Evolutionary conservation across 1,140 invertebrate species (phyloP).

Genomic region (Oreohelix idahoensis): DNA sequence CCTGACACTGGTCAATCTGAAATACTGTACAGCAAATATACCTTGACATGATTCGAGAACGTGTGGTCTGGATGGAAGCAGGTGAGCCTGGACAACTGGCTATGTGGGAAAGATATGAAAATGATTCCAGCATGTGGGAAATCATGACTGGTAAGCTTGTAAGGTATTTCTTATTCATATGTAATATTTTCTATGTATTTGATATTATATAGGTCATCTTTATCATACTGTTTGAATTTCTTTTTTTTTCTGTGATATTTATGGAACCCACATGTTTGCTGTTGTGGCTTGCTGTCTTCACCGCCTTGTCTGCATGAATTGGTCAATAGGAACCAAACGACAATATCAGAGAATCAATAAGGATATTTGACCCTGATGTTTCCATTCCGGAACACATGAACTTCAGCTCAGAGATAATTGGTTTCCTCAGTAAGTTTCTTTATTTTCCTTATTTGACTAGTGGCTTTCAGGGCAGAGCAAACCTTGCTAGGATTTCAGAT

Average conservation of each 20-base stretch:
- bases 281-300: background rate
- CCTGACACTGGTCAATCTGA: too few relatives aligned
- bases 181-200: background rate
- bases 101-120: slow-evolving; percentile 36
- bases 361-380: background rate
- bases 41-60: slow-evolving; percentile 41
- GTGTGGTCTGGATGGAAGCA: slow-evolving; percentile 38
- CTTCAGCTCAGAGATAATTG: background rate
- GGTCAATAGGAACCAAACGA: background rate
- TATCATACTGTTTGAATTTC: background rate
- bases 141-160: slow-evolving; percentile 32
- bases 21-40: slow-evolving; percentile 12
- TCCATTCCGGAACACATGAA: background rate
- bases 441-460: background rate
- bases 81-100: slow-evolving; percentile 13
- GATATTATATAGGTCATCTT: background rate
- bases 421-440: background rate
- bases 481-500: background rate
- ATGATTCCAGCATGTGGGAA: slow-evolving; percentile 38
- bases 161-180: background rate
- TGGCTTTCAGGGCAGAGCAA: background rate
- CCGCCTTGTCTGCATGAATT: background rate
- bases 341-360: background rate
- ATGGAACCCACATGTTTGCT: background rate
- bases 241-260: background rate